Evolutionary conservation across 2,888 invertebrate genomes (phyloP), one percentile per base, ranked within the genome.

Genomic region (Drosophila pseudotakahashii): DNA sequence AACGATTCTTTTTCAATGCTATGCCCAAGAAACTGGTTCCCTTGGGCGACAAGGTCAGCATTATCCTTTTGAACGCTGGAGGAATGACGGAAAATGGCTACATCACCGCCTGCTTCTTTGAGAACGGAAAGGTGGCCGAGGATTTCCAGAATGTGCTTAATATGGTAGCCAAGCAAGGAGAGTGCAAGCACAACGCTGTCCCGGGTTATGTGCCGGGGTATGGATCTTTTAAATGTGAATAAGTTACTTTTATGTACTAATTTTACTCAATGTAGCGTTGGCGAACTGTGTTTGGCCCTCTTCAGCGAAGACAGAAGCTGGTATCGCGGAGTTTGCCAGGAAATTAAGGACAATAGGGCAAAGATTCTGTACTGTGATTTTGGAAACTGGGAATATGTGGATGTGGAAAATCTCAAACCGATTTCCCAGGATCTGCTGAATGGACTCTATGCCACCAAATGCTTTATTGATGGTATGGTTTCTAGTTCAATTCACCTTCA

Each of bases 281-380:
- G 73, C 1, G 83, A 83, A 70, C 4, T 81, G 37, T 85, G 82
- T 11, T n/a, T 77, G 41, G 45, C 69, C 1, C 23, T 70, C 10
- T 83, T 41, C 47, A 5, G 9, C 11, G 88, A 73, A 5, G 83
- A 83, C 34, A 44, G 67, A 4, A 7, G 10, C 3, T 88, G 84
- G 88, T 82, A 85, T 42, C 85, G 84, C 5, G 80, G 69, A 9
- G 63, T 76, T 37, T 84, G 88, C 37, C 30, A 41, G 2, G 47
- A 48, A 6, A 23, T 68, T 3, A 30, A 6, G 1, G 68, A n/a
- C 6, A 7, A 67, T 11, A 30, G 32, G 11, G 69, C 39, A 0
- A 14, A 19, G 5, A 71, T 88, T 36, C 14, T 58, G 0, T 88
- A 75, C 36, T 60, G 52, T 4, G 84, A 84, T 52, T 84, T 67